Evolutionary conservation across 2,797 vertebrate species (phyloP).

Genomic region (Neopelma chrysocephalum): DNA sequence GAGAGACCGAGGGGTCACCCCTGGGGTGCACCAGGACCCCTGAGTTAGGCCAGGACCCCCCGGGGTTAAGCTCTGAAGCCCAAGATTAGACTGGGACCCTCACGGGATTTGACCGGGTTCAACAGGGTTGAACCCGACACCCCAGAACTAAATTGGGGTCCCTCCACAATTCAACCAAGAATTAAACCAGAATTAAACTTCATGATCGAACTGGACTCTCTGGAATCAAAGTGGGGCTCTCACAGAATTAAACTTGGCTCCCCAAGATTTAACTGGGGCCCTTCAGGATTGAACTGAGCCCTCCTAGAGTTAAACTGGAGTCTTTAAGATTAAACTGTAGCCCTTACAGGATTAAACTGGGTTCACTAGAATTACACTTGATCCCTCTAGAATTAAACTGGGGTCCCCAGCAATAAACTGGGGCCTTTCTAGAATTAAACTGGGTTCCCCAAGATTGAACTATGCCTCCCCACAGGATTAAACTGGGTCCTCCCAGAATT

Average conservation of each 20-base stretch:
- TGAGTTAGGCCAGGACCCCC: too few species aligned
- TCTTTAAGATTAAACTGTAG: background rate
- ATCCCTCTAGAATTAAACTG: background rate
- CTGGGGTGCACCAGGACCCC: background rate
- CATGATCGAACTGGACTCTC: rapidly evolving
- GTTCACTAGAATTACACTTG: too few species aligned
- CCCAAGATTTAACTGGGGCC: too few species aligned
- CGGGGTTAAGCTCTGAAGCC: background rate
- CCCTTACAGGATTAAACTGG: background rate
- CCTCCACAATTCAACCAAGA: background rate
- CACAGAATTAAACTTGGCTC: background rate
- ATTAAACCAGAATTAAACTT: too few species aligned
- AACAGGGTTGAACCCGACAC: background rate
- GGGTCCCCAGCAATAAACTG: too few species aligned
- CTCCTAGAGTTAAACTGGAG: background rate
- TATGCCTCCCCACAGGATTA: too few species aligned
- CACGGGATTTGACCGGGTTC: background rate
- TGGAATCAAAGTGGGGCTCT: background rate
- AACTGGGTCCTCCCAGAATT: background rate
- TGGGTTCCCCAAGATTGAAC: background rate
- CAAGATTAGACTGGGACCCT: too few species aligned
- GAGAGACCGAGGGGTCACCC: background rate
- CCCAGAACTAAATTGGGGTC: background rate
- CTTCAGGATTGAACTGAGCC: background rate
- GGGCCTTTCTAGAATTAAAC: background rate